Evolutionary conservation across 2,797 vertebrate species (phyloP), one percentile per base, ranked within the genome.

Genomic region (Aythya fuligula): DNA sequence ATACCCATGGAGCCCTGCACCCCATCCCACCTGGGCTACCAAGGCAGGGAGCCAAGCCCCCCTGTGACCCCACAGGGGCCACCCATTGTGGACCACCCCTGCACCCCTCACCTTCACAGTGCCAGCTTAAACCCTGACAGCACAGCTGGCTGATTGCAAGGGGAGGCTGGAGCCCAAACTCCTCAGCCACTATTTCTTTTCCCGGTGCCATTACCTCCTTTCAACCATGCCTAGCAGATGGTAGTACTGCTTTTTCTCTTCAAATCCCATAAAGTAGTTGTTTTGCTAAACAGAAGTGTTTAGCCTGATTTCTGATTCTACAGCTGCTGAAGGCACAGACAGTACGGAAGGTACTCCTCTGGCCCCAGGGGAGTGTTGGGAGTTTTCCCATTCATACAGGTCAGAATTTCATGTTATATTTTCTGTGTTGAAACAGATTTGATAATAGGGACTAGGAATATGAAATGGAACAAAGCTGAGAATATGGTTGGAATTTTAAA

Each of bases 41-140:
- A 0, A 28, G 21, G 54, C 1, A 1, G 41, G 14, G 13, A 14
- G 30, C 34, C 11, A 11, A 14, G 9, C 3, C 1, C 9, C 20
- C 20, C 51, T 3, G 10, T 0, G 1, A 12, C 6, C 25, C 34
- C 7, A 16, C n/a, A 1, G 0, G 25, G 16, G 17, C 32, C n/a
- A 3, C n/a, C 11, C 18, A 2, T 2, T 17, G 3, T 9, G 6
- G 7, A 49, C 47, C 47, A 49, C 22, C 49, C 49, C 49, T 13
- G 49, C 24, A 49, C 49, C 49, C 49, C 24, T 49, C 47, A 49
- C 47, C 47, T 49, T 49, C 49, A 25, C 49, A 49, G 13, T 49
- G 49, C 22, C 49, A 28, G 36, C 60, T 36, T 27, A 28, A 28
- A 39, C 60, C 10, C 11, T 12, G 60, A 38, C 60, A 19, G 60